Base-by-base conservation (phyloP, 1,140 invertebrate genomes). In the Plectrocnemia conspersa region DNA sequence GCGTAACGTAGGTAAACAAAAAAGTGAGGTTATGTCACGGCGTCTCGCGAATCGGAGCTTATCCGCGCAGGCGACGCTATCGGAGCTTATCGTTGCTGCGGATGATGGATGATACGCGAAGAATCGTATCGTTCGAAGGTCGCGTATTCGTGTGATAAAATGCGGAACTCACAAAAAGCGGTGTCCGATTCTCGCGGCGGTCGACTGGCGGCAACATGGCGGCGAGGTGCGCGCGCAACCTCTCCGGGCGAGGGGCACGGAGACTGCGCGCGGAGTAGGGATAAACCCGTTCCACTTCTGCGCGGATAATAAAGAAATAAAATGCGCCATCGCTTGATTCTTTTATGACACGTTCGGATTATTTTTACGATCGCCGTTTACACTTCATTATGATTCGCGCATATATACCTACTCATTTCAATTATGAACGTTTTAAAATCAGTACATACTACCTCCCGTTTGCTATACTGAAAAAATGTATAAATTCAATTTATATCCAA, bases 291-390 rank as follows among this genome's bases (percentile, higher is more conserved):
- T 13, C 13, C 27, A 13, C 27, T 54, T n/a, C n/a, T n/a, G n/a
- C n/a, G n/a, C n/a, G n/a, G n/a, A n/a, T 54, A 59, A 59, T 59
- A 59, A 59, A 54, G 52, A 54, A 59, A 59, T 59, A 54, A 59
- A 59, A 59, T 59, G 57, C 47, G 24, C 57, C 9, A n/a, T 3
- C 10, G n/a, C 18, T 6, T 11, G 32, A 48, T 33, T 33, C 45
- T 27, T 10, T 33, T 19, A 19, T 32, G 44, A n/a, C 46, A 18
- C 46, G 32, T n/a, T n/a, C n/a, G n/a, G n/a, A n/a, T n/a, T n/a
- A n/a, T n/a, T n/a, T n/a, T n/a, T n/a, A n/a, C n/a, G n/a, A n/a
- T n/a, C n/a, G n/a, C n/a, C n/a, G n/a, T n/a, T n/a, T n/a, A n/a
- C n/a, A n/a, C n/a, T n/a, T n/a, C n/a, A n/a, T n/a, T n/a, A n/a